Evolutionary conservation across 2,888 invertebrate genomes (phyloP).

Genomic region (Brenthis daphne): DNA sequence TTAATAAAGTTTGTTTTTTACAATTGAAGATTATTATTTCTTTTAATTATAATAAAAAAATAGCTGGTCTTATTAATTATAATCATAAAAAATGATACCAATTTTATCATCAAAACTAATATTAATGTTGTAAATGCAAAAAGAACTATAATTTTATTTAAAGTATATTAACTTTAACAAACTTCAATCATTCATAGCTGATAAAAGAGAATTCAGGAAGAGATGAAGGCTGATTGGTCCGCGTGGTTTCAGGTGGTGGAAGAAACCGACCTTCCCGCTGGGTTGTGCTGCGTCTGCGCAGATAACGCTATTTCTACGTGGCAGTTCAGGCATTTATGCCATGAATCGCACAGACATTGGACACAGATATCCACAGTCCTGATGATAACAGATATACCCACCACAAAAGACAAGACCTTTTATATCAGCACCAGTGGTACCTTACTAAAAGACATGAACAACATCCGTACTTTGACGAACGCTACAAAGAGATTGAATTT

Average conservation of each 20-base stretch:
- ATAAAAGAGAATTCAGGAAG: conserved; percentile 28
- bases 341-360: conserved; percentile 58
- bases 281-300: conserved; percentile 60
- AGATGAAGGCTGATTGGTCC: conserved; percentile 64
- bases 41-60: too few relatives aligned
- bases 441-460: conserved; percentile 45
- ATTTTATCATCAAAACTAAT: too few relatives aligned
- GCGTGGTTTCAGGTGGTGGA: conserved; percentile 72
- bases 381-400: conserved; percentile 39
- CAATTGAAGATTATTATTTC: too few relatives aligned
- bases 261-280: conserved; percentile 57
- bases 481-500: conserved; percentile 48
- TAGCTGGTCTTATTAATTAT: too few relatives aligned
- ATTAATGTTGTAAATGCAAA: too few relatives aligned
- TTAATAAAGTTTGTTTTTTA: conserved; percentile 1
- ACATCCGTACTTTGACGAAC: conserved; percentile 25
- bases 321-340: conserved; percentile 56
- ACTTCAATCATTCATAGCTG: background rate
- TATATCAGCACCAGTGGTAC: conserved; percentile 46
- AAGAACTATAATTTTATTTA: too few relatives aligned
- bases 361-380: conserved; percentile 47
- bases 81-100: too few relatives aligned
- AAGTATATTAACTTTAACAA: too few relatives aligned
- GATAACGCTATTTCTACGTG: conserved; percentile 53
- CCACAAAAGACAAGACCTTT: conserved; percentile 50